A percentile compares a stretch with the other conserved stretches of the same genome.
These are phyloP conservation scores for Neocrepidodera transversa DNA, from an alignment of 2,888 invertebrate species.

Conservation along the genomic window DNA sequence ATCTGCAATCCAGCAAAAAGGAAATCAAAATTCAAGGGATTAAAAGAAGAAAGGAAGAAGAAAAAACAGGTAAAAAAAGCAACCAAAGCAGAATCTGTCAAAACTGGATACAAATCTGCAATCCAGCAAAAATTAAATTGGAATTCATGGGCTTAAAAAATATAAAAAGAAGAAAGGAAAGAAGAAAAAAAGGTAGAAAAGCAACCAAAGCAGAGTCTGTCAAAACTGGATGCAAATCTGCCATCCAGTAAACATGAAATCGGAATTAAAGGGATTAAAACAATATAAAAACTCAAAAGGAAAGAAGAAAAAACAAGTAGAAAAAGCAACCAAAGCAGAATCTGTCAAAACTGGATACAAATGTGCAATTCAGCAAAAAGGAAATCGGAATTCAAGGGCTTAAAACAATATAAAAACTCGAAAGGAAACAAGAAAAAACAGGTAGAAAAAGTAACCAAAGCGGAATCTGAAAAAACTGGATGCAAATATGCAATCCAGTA, in stretches of 20 bases:
- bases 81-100: conserved; percentile 65
- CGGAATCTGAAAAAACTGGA: conserved; percentile 70
- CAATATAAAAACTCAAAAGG: too few relatives aligned
- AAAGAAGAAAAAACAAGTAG: conserved; percentile 59
- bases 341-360: conserved; percentile 73
- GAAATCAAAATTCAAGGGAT: conserved; percentile 80
- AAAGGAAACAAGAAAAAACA: too few relatives aligned
- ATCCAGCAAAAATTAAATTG: too few relatives aligned
- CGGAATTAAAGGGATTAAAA: conserved; percentile 61
- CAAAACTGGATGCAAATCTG: conserved; percentile 61
- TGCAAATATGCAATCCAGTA: conserved; percentile 77
- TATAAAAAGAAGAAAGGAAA: conserved; percentile 58
- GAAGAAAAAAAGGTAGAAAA: conserved; percentile 66
- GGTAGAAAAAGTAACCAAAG: conserved; percentile 63
- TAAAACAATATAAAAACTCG: too few relatives aligned
- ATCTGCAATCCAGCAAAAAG: conserved; percentile 79
- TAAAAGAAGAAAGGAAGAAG: conserved; percentile 60
- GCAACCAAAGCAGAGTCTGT: conserved; percentile 65
- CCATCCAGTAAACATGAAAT: too few relatives aligned
- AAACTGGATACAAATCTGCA: too few relatives aligned
- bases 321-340: conserved; percentile 63
- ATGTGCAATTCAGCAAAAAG: conserved; percentile 79
- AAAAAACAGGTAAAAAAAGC: conserved; percentile 64
- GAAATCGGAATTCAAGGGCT: conserved; percentile 80
- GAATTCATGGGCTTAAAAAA: conserved; percentile 60